Evolutionary conservation across 2,888 invertebrate species (phyloP).

Genomic region (Gryllus longicercus): DNA sequence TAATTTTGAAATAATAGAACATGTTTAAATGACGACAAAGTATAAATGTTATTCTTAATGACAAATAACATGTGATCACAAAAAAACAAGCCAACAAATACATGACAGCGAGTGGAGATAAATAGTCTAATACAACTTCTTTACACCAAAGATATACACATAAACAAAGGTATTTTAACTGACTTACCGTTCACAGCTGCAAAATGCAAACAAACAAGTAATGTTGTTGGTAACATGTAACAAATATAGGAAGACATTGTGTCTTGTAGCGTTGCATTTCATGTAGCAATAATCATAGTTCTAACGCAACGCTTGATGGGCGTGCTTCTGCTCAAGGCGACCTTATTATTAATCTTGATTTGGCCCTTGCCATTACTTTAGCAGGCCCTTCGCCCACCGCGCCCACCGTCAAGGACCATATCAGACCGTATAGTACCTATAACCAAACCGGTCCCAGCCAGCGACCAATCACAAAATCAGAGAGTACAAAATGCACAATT

Average conservation of each 20-base stretch:
- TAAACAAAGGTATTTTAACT: not conserved
- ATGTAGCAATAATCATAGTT: constrained; percentile 28
- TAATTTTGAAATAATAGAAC: no score
- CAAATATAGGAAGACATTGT: constrained; percentile 36
- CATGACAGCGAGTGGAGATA: no score
- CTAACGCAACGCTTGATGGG: not conserved
- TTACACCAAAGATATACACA: no score
- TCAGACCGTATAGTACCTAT: not conserved
- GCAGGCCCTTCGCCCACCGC: not conserved
- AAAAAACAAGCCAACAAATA: no score
- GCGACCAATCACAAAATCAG: not conserved
- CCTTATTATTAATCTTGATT: not conserved
- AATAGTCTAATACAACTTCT: no score
- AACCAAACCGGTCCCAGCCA: not conserved
- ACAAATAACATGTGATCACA: no score
- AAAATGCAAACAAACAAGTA: constrained; percentile 35
- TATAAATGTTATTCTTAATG: no score
- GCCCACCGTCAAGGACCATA: not conserved
- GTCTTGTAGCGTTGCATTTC: constrained; percentile 28
- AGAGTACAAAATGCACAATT: not conserved
- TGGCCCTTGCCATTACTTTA: not conserved
- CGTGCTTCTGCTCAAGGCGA: not conserved
- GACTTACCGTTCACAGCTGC: constrained; percentile 36
- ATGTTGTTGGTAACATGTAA: constrained; percentile 32
- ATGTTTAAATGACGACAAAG: no score